These are phyloP conservation scores for Macrotrachela quadricornifera DNA, from an alignment of 1,140 invertebrate genomes.

Conservation along the genomic window DNA sequence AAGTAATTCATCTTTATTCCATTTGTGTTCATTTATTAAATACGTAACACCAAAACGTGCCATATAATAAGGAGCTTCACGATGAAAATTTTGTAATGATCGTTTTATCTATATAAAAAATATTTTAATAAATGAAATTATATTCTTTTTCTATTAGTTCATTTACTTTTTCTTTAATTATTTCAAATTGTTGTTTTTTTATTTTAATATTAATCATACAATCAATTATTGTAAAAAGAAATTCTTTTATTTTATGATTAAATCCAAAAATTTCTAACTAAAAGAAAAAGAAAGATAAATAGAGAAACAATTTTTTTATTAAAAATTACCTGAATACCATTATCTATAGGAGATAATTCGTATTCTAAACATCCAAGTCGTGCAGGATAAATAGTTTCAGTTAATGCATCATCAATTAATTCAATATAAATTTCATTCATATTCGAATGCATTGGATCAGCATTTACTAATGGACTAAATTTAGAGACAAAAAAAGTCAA, in stretches of 20 bases:
- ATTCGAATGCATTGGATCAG: slow-evolving; percentile 60
- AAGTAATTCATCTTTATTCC: slow-evolving; percentile 35
- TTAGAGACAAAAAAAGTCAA: slow-evolving; percentile 18
- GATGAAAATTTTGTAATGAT: background rate
- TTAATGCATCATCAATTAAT: slow-evolving; percentile 57
- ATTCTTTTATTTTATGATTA: slow-evolving; percentile 63
- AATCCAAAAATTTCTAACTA: slow-evolving; percentile 65
- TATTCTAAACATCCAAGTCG: slow-evolving; percentile 65
- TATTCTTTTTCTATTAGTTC: slow-evolving; percentile 39
- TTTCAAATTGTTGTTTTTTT: slow-evolving; percentile 60
- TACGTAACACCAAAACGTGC: background rate
- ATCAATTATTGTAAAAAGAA: slow-evolving; percentile 67
- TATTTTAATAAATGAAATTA: too few relatives aligned
- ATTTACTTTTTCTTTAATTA: slow-evolving; percentile 56
- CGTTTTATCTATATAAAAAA: background rate
- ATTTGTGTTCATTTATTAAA: slow-evolving; percentile 48
- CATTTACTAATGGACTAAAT: slow-evolving; percentile 55
- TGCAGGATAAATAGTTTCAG: slow-evolving; percentile 74
- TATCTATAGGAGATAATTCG: slow-evolving; percentile 49
- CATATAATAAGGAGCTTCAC: background rate
- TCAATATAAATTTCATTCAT: slow-evolving; percentile 59
- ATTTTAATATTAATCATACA: slow-evolving; percentile 57
- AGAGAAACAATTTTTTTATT: background rate
- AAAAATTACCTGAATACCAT: slow-evolving; percentile 57
- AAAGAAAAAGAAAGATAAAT: slow-evolving; percentile 11